phyloP scores from a whole-genome alignment of 2,113 vertebrate genomes.

The Tringa solitaria region DNA sequence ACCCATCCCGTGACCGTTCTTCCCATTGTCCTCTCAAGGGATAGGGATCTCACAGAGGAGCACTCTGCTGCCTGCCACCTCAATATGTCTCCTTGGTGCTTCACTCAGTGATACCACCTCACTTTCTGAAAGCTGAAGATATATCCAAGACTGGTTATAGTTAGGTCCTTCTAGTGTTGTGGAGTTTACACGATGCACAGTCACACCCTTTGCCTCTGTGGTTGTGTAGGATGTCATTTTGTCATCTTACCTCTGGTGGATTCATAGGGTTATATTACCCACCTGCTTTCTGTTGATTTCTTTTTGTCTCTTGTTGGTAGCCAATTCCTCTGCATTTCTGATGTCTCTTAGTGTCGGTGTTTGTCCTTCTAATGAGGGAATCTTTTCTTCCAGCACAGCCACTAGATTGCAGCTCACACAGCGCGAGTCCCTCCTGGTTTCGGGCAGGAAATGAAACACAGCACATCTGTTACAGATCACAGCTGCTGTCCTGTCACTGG shows the following conservation, averaged over 20 bases:
- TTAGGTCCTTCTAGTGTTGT: background rate
- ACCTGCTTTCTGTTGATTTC: background rate
- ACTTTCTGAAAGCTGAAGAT: background rate
- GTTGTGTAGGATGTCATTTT: background rate
- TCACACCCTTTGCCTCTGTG: background rate
- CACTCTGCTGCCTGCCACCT: background rate
- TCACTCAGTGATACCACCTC: background rate
- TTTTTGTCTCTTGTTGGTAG: background rate
- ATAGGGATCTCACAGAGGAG: background rate
- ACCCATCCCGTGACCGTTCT: background rate
- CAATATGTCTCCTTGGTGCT: background rate
- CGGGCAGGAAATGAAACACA: background rate
- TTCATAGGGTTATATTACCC: background rate
- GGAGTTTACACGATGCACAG: background rate
- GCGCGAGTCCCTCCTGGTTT: background rate
- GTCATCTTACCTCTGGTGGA: background rate
- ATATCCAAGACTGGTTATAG: background rate
- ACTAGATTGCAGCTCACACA: background rate
- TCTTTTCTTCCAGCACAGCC: background rate
- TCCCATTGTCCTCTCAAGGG: background rate
- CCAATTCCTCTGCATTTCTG: background rate
- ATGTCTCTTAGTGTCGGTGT: background rate
- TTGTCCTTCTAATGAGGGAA: background rate
- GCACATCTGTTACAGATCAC: conserved; percentile 4
- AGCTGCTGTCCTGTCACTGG: background rate